phyloP scores from a whole-genome alignment of 2,888 invertebrate species.

The Hyposoter didymator region DNA sequence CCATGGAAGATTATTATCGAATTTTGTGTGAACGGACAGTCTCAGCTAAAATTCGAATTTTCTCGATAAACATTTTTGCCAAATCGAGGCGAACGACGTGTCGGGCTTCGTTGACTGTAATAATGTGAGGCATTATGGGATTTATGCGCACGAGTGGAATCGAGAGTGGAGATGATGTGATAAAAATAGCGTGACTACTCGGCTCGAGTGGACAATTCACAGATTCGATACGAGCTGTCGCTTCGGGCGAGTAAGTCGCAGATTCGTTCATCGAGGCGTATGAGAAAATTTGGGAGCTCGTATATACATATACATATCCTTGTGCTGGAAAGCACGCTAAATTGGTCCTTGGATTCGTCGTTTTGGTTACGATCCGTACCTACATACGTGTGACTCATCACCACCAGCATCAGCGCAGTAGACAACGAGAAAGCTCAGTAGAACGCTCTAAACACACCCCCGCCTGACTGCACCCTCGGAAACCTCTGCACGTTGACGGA shows the following conservation, averaged over 20 bases:
- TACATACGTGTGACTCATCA: slow-evolving; percentile 67
- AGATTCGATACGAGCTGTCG: slow-evolving; percentile 69
- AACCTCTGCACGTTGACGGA: slow-evolving; percentile 56
- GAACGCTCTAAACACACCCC: slow-evolving; percentile 68
- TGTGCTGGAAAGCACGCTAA: slow-evolving; percentile 53
- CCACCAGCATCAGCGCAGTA: slow-evolving; percentile 46
- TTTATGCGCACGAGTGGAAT: slow-evolving; percentile 32
- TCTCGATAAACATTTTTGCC: background rate
- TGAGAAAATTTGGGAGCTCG: slow-evolving; percentile 52
- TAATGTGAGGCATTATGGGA: slow-evolving; percentile 7
- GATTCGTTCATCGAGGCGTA: slow-evolving; percentile 68
- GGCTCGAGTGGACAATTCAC: slow-evolving; percentile 68
- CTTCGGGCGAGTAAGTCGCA: slow-evolving; percentile 67
- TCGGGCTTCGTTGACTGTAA: background rate
- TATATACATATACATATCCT: slow-evolving; percentile 23
- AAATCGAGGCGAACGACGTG: slow-evolving; percentile 2
- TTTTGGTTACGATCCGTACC: slow-evolving; percentile 46
- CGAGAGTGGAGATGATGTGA: slow-evolving; percentile 29
- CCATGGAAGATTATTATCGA: background rate
- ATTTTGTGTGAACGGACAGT: background rate
- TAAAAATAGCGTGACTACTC: slow-evolving; percentile 65
- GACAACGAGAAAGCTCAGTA: slow-evolving; percentile 40
- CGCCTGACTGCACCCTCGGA: slow-evolving; percentile 62
- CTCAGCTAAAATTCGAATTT: background rate
- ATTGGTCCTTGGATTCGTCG: slow-evolving; percentile 59